Evolutionary conservation across 30 jellyfish, hydroid and myxozoan species (phyloP).

Genomic region (Rhopilema esculentum): DNA sequence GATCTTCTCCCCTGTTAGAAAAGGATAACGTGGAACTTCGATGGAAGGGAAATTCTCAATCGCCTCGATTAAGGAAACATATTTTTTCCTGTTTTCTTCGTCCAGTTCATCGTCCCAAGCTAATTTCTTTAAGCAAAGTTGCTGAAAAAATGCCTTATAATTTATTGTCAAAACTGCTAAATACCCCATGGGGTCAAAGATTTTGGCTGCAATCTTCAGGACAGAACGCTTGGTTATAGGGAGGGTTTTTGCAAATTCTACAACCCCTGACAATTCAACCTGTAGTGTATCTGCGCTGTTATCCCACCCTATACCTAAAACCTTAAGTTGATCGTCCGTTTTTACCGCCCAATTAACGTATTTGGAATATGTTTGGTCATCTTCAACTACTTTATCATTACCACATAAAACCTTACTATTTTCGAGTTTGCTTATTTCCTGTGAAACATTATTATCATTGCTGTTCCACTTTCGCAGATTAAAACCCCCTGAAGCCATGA

Average conservation of each 20-base stretch:
- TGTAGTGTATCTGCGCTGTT: not conserved
- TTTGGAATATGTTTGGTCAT: constrained; percentile 13
- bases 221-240: constrained; percentile 10
- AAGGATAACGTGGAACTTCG: not conserved
- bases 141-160: not conserved
- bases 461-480: constrained; percentile 42
- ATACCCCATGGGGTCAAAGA: constrained; percentile 65
- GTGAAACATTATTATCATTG: not conserved
- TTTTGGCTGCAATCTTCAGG: constrained; percentile 19
- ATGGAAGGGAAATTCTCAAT: too few relatives aligned
- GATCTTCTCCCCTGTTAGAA: not conserved
- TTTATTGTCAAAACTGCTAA: not conserved
- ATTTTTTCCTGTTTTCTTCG: too few relatives aligned
- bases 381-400: constrained; percentile 10
- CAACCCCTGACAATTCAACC: not conserved
- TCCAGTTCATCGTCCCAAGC: not conserved
- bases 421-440: not conserved
- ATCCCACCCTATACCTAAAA: not conserved
- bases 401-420: not conserved
- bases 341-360: not conserved
- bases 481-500: constrained; percentile 33
- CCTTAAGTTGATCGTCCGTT: not conserved
- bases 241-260: not conserved
- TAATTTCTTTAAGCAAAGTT: not conserved
- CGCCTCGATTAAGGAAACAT: too few relatives aligned